phyloP scores from a whole-genome alignment of 2,888 invertebrate genomes.

The Epistrophella euchroma region DNA sequence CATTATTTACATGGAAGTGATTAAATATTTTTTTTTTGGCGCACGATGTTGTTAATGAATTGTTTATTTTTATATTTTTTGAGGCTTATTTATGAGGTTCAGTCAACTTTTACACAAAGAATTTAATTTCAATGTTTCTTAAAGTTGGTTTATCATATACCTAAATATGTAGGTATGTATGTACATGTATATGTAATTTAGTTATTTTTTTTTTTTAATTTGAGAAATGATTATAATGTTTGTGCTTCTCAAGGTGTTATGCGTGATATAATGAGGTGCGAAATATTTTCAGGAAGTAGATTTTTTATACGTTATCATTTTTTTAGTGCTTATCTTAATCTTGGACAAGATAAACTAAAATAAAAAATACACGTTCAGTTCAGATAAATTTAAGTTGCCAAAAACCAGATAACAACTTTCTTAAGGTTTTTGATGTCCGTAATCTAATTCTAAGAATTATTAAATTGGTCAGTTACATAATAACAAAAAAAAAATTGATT shows the following conservation, averaged over 20 bases:
- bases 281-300: slow-evolving; percentile 8
- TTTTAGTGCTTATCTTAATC: neutral
- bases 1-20: slow-evolving; percentile 63
- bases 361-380: no score
- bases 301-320: neutral
- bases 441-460: no score
- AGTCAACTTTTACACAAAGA: slow-evolving; percentile 54
- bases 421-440: no score
- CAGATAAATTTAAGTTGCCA: no score
- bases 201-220: neutral
- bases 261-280: neutral
- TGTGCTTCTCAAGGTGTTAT: neutral
- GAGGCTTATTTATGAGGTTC: slow-evolving; percentile 51
- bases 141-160: neutral
- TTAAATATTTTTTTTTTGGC: slow-evolving; percentile 68
- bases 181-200: no score
- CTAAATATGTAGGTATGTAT: no score
- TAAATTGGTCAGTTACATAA: no score
- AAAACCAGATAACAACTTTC: no score
- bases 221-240: slow-evolving; percentile 16
- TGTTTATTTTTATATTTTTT: slow-evolving; percentile 59
- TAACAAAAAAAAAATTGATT: no score
- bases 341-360: neutral
- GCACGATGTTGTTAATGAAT: slow-evolving; percentile 59
- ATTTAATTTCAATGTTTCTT: neutral